Evolutionary conservation across 2,888 invertebrate genomes (phyloP).

Genomic region (Phanerotoma sp.): DNA sequence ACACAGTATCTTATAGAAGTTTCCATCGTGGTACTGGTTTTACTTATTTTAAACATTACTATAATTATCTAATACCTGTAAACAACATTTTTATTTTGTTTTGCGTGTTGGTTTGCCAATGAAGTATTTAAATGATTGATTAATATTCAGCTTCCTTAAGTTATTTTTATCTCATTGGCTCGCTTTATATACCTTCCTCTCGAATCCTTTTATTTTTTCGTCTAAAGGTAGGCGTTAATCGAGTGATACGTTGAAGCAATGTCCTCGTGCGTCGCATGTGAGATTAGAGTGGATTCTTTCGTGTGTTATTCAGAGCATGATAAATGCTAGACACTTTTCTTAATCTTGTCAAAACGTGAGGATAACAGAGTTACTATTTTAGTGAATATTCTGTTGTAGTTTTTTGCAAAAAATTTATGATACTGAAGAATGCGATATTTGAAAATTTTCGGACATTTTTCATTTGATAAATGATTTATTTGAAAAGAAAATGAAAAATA

Average conservation of each 20-base stretch:
- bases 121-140: not conserved
- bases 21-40: not conserved
- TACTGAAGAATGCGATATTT: no score
- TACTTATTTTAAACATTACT: no score
- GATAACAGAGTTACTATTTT: no score
- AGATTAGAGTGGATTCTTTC: not conserved
- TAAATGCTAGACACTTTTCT: not conserved
- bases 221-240: slow-evolving; percentile 39
- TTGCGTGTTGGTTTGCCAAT: not conserved
- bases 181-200: not conserved
- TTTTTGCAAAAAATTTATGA: no score
- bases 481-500: no score
- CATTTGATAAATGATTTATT: no score
- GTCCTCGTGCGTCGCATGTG: slow-evolving; percentile 1
- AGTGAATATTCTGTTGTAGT: no score
- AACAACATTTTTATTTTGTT: not conserved
- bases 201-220: slow-evolving; percentile 9
- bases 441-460: no score
- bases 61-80: no score
- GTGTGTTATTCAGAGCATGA: not conserved
- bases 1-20: not conserved
- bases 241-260: slow-evolving; percentile 30
- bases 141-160: not conserved
- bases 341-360: slow-evolving; percentile 1
- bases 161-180: slow-evolving; percentile 18